Evolutionary conservation across 2,797 vertebrate genomes (phyloP), one percentile per base, ranked within the genome.

Genomic region (Thripadectes ignobilis): DNA sequence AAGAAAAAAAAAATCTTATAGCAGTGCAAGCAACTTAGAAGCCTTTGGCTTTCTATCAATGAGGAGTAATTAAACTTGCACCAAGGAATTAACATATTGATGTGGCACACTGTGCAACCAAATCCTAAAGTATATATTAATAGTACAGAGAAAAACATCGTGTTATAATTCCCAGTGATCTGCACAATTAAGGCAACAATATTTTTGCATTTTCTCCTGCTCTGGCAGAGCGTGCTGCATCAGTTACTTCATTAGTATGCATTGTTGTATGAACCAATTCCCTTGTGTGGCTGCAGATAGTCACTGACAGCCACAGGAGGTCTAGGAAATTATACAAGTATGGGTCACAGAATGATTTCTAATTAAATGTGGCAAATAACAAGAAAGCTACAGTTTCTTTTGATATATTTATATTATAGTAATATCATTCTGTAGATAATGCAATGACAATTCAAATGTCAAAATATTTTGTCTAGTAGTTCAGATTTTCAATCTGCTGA

Each of bases 191-290:
- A 96, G 66, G 34, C 85, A 95, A 73, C 57, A 86, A 80, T 34
- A 89, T 71, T 87, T 83, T 78, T 88, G 75, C 83, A 67, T 88
- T 92, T 92, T 74, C 61, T 71, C 6, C 6, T n/a, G 45, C 91
- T 39, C 54, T 96, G 59, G 55, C 49, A 72, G 67, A 78, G 76
- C 91, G 67, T 76, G 68, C 51, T 81, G 49, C 67, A 84, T 95
- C 63, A 72, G 55, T 75, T 54, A 22, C 84, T 94, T 97, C 55
- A 87, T 98, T 97, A 95, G 85, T 81, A 95, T 96, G 87, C 87
- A 49, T 58, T 91, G 58, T 92, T 96, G 63, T 72, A 67, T 48
- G 82, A 91, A 95, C 65, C 54, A 79, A 77, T 95, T 96, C 88
- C 93, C 83, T 79, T 2, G 55, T 49, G 82, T 79, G 51, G 63